Percentiles rank a stretch among this genome's conserved stretches.
Conservation (phyloP, 2,113 vertebrate species). For the Perca schrenkii region DNA sequence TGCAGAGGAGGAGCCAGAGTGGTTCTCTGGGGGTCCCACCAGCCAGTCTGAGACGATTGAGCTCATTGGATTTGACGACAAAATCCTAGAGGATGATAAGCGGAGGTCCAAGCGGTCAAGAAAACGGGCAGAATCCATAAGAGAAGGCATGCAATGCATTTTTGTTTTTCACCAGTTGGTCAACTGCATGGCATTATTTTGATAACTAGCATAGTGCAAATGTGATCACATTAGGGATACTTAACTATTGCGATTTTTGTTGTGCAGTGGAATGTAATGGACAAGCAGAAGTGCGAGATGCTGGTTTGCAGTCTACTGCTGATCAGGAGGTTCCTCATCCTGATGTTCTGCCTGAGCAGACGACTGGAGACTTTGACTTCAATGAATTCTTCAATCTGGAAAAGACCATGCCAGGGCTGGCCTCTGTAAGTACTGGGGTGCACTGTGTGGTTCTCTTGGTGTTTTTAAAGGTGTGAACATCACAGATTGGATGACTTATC, state of each 20-base stretch:
- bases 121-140: conserved; percentile 88
- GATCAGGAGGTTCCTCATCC: conserved; percentile 96
- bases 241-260: background rate
- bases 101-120: conserved; percentile 90
- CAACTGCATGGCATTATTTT: background rate
- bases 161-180: background rate
- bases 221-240: background rate
- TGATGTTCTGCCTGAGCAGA: conserved; percentile 88
- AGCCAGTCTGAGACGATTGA: conserved; percentile 99
- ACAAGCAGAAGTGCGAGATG: conserved; percentile 86
- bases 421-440: conserved; percentile 91
- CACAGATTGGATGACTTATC: conserved; percentile 30
- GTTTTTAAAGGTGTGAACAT: conserved; percentile 21
- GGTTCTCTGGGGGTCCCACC: conserved; percentile 97
- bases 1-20: conserved; percentile 97
- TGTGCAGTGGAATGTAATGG: conserved; percentile 90
- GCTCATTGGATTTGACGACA: conserved; percentile 97
- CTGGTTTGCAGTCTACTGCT: conserved; percentile 84
- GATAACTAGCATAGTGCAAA: background rate
- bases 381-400: conserved; percentile 99
- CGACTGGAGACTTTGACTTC: conserved; percentile 96
- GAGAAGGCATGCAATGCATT: conserved; percentile 87
- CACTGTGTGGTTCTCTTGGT: conserved; percentile 43
- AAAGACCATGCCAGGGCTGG: conserved; percentile 95
- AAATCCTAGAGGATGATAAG: conserved; percentile 95